phyloP scores from a whole-genome alignment of 2,797 vertebrate genomes.

The Taeniopygia guttata region DNA sequence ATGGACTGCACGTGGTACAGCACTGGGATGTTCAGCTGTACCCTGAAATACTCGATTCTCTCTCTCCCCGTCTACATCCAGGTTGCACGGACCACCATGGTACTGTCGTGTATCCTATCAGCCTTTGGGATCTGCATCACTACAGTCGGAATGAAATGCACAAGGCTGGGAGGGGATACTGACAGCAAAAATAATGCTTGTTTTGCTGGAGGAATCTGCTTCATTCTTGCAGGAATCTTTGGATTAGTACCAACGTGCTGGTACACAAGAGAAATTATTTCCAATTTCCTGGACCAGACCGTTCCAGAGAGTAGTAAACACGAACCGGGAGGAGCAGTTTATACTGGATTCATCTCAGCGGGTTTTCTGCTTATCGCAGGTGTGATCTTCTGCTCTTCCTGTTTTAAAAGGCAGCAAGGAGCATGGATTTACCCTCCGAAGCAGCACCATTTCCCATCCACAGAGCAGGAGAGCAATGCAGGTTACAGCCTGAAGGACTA shows the following conservation, averaged over 20 bases:
- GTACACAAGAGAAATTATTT: constrained; percentile 88
- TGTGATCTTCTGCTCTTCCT: constrained; percentile 86
- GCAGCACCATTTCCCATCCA: constrained; percentile 63
- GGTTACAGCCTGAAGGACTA: constrained; percentile 76
- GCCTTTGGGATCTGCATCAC: constrained; percentile 84
- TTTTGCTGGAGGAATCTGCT: constrained; percentile 85
- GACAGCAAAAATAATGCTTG: constrained; percentile 84
- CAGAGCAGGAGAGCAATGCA: constrained; percentile 35
- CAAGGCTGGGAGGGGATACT: constrained; percentile 82
- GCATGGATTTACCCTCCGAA: constrained; percentile 61
- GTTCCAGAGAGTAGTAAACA: constrained; percentile 86
- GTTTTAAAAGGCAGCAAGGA: constrained; percentile 72
- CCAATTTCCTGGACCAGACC: constrained; percentile 81
- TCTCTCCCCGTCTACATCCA: constrained; percentile 85
- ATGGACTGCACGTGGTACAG: constrained; percentile 96
- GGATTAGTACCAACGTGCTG: constrained; percentile 86
- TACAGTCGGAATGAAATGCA: constrained; percentile 89
- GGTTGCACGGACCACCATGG: constrained; percentile 86
- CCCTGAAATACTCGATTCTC: constrained; percentile 83
- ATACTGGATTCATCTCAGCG: constrained; percentile 87
- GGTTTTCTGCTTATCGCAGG: constrained; percentile 85
- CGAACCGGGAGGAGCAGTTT: constrained; percentile 89
- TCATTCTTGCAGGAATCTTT: constrained; percentile 82
- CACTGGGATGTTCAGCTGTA: constrained; percentile 93
- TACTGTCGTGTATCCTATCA: constrained; percentile 85